Conservation (phyloP, 2,797 vertebrate genomes). For the Argya squamiceps region DNA sequence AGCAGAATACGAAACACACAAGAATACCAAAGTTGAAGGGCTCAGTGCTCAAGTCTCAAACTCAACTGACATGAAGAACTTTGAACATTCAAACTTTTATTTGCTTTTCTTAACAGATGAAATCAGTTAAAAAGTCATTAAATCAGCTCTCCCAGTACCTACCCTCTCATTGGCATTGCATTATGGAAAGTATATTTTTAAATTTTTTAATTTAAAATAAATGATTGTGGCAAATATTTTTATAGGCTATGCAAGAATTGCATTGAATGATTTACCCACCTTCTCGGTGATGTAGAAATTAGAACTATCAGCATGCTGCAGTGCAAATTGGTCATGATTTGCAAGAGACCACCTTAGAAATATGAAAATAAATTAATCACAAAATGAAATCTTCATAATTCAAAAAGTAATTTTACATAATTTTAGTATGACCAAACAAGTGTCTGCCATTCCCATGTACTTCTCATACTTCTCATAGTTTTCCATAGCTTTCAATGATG, state of each 20-base stretch:
- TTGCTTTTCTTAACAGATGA: neutral
- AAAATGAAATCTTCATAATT: neutral
- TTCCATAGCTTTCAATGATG: neutral
- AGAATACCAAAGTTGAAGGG: neutral
- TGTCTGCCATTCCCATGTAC: neutral
- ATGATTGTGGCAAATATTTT: neutral
- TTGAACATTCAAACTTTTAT: neutral
- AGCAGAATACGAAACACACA: neutral
- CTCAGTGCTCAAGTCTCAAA: neutral
- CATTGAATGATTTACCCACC: constrained; percentile 74
- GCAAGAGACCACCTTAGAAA: constrained; percentile 90
- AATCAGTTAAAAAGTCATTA: neutral
- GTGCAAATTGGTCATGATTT: constrained; percentile 90
- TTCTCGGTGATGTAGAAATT: constrained; percentile 99
- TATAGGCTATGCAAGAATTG: neutral
- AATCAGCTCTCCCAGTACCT: neutral
- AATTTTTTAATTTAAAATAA: neutral
- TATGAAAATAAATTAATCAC: constrained; percentile 12
- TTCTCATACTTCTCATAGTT: neutral
- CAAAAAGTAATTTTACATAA: neutral
- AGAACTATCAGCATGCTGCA: constrained; percentile 93
- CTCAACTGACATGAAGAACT: neutral
- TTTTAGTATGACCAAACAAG: neutral
- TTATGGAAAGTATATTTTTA: neutral
- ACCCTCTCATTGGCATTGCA: rapidly evolving